Conservation (phyloP, 53 echinoderm and acorn worm species). For the Apostichopus leukothele region DNA sequence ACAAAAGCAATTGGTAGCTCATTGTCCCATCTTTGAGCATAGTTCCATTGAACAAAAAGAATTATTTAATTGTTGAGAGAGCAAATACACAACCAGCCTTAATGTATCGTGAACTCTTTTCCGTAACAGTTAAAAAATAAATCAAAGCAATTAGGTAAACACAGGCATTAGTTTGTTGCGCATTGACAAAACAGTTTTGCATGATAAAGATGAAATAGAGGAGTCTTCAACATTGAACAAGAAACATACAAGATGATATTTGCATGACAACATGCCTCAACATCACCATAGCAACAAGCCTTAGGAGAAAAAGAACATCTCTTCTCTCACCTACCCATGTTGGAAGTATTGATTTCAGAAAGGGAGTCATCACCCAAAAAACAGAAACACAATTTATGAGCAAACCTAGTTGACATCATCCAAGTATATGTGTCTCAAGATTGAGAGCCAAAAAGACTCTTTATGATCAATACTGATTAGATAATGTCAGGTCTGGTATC, state of each 20-base stretch:
- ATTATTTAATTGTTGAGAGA: too few relatives aligned
- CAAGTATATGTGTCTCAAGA: too few relatives aligned
- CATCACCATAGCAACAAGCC: slow-evolving; percentile 7
- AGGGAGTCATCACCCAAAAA: background rate
- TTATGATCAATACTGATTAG: too few relatives aligned
- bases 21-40: too few relatives aligned
- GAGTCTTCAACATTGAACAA: background rate
- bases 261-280: slow-evolving; percentile 15
- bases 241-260: slow-evolving; percentile 5
- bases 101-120: too few relatives aligned
- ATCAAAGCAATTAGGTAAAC: background rate
- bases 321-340: background rate
- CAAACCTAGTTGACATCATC: too few relatives aligned
- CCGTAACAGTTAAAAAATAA: too few relatives aligned
- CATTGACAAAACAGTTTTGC: background rate
- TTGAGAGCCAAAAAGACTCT: too few relatives aligned
- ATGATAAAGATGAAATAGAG: background rate
- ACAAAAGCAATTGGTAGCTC: too few relatives aligned
- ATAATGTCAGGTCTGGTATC: too few relatives aligned
- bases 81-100: too few relatives aligned
- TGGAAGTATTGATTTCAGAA: background rate
- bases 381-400: background rate
- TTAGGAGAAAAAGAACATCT: background rate
- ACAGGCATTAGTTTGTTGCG: slow-evolving; percentile 13
- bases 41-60: too few relatives aligned